Percentiles rank a stretch among this genome's conserved stretches.
These are phyloP conservation scores for Aphelenchoides bicaudatus DNA, from an alignment of 2,888 invertebrate species.

Conservation along the genomic window DNA sequence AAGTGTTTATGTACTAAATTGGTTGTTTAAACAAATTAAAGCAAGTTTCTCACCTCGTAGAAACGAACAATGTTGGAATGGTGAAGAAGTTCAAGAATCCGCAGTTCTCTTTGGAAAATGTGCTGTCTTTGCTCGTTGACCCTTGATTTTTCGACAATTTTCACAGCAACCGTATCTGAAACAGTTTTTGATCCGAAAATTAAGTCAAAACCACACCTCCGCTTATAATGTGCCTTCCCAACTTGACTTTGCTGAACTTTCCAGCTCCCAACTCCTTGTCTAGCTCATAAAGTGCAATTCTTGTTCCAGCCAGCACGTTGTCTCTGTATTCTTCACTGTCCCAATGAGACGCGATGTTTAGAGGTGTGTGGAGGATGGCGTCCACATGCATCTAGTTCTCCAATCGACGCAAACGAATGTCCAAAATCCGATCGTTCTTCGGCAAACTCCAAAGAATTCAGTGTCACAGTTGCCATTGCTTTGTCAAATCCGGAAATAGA, in stretches of 20 bases:
- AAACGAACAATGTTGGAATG: conserved; percentile 17
- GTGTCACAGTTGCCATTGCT: too few species aligned
- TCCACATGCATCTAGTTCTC: too few species aligned
- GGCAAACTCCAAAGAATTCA: too few species aligned
- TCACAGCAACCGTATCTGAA: conserved; percentile 16
- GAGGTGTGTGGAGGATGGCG: too few species aligned
- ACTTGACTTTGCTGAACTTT: conserved; percentile 6
- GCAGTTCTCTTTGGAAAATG: conserved; percentile 11
- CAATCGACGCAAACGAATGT: too few species aligned
- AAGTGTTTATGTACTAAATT: too few species aligned
- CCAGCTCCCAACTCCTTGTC: background rate
- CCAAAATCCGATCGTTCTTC: too few species aligned
- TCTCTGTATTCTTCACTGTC: conserved; percentile 2
- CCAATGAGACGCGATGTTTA: too few species aligned
- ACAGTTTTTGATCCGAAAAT: background rate
- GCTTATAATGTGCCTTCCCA: conserved; percentile 9
- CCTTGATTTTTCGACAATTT: conserved; percentile 15
- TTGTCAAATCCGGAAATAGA: too few species aligned
- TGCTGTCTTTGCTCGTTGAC: conserved; percentile 7
- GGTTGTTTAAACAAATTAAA: too few species aligned
- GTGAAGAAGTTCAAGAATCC: conserved; percentile 4
- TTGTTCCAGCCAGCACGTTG: conserved; percentile 12
- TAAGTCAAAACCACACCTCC: background rate
- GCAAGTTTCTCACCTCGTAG: conserved; percentile 15
- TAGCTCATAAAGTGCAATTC: conserved; percentile 13